Conservation (phyloP, 2,797 vertebrate species). For the Pseudochirops corinnae region DNA sequence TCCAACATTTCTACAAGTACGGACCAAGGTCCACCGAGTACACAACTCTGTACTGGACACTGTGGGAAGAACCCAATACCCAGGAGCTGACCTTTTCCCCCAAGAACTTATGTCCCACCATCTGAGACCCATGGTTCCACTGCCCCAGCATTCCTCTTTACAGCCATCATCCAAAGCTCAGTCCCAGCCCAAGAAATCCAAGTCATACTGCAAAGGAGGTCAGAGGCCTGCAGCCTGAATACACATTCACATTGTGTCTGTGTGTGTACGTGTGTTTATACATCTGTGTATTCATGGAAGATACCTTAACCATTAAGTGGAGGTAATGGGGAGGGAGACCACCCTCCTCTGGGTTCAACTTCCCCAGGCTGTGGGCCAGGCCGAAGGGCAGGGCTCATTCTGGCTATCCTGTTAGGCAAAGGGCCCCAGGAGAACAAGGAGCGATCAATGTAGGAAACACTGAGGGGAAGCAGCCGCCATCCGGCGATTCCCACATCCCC, state of each 20-base stretch:
- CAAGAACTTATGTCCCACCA: not conserved
- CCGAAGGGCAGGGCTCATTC: not conserved
- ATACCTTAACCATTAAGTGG: not conserved
- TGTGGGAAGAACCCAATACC: not conserved
- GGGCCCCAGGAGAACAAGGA: slow-evolving; percentile 16
- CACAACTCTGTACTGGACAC: not conserved
- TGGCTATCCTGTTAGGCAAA: not conserved
- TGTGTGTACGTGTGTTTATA: not conserved
- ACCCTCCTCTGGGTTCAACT: not conserved
- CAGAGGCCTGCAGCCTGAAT: not conserved
- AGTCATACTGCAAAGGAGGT: not conserved
- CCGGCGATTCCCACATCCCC: not conserved
- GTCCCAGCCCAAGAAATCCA: not conserved
- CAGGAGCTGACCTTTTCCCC: not conserved
- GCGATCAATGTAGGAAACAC: not conserved
- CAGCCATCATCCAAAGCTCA: not conserved
- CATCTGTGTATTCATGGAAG: not conserved
- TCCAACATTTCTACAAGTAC: not conserved
- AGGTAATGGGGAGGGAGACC: not conserved
- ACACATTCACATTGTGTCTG: not conserved
- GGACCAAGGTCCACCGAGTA: not conserved
- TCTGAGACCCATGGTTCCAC: not conserved
- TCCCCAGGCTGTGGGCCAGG: not conserved
- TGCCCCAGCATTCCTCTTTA: not conserved
- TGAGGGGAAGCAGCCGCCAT: not conserved